A percentile compares a stretch with the other conserved stretches of the same genome.
Evolutionary conservation across 2,113 vertebrate species (phyloP).

Genomic region (Coreoperca whiteheadi): DNA sequence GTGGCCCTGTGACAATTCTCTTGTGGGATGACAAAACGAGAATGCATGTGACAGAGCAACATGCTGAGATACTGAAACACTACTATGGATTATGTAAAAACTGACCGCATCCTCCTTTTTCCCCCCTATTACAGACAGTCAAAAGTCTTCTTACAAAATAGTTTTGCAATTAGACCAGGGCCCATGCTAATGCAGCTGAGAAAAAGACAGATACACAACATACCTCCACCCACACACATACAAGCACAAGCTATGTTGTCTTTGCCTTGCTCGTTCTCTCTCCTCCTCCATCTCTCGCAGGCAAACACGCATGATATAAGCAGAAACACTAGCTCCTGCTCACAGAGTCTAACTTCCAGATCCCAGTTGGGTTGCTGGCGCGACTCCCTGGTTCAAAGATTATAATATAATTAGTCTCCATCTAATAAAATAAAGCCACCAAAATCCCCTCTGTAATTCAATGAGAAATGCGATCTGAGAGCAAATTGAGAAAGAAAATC

Average conservation of each 20-base stretch:
- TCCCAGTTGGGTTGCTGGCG: constrained; percentile 8
- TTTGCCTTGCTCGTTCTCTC: background rate
- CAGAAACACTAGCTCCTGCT: constrained; percentile 11
- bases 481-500: constrained; percentile 31
- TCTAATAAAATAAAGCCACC: constrained; percentile 53
- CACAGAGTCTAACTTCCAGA: constrained; percentile 23
- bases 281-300: background rate
- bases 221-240: constrained; percentile 13
- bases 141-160: background rate
- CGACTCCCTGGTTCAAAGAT: constrained; percentile 39
- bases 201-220: constrained; percentile 6
- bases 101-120: background rate
- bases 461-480: constrained; percentile 35
- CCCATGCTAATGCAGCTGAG: background rate
- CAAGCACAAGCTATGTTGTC: background rate
- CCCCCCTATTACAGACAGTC: no score
- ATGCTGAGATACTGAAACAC: constrained; percentile 26
- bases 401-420: constrained; percentile 57
- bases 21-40: constrained; percentile 10
- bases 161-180: background rate
- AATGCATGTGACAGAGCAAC: constrained; percentile 32
- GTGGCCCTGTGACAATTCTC: constrained; percentile 27
- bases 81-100: background rate
- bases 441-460: constrained; percentile 57
- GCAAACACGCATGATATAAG: background rate